These are phyloP conservation scores for Erinaceus europaeus DNA, from an alignment of 2,113 vertebrate species.

Conservation along the genomic window DNA sequence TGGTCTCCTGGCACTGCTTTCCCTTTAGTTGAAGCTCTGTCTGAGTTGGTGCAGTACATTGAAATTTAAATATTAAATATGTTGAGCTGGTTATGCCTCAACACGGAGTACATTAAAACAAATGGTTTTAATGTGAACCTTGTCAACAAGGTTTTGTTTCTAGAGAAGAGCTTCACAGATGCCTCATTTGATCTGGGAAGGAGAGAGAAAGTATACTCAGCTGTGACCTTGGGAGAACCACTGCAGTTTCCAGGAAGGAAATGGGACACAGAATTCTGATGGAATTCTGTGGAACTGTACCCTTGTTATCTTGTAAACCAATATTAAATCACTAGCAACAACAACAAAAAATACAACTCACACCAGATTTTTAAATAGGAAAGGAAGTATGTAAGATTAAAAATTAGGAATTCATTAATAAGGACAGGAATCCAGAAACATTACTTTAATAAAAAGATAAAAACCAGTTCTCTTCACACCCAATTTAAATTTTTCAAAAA, in stretches of 20 bases:
- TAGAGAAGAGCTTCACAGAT: conserved; percentile 71
- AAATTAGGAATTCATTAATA: background rate
- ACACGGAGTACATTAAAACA: conserved; percentile 72
- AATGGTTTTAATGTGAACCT: conserved; percentile 76
- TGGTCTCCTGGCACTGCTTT: background rate
- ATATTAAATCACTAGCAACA: no score
- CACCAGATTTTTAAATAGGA: background rate
- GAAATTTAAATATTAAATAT: conserved; percentile 76
- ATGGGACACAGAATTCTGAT: no score
- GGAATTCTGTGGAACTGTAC: no score
- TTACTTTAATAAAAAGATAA: background rate
- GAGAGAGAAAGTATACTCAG: background rate
- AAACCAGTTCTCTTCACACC: background rate
- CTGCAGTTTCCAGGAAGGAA: no score
- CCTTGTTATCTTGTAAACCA: no score
- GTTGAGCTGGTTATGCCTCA: conserved; percentile 80
- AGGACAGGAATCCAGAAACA: background rate
- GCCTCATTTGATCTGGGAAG: conserved; percentile 56
- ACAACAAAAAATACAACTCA: no score
- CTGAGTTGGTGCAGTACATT: no score
- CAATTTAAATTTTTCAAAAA: background rate
- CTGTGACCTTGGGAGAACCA: no score
- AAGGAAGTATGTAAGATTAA: conserved; percentile 2
- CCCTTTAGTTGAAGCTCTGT: no score
- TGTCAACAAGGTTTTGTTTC: conserved; percentile 76